Evolutionary conservation across 2,888 invertebrate genomes (phyloP), one percentile per base, ranked within the genome.

Genomic region (Tenthredo livida): DNA sequence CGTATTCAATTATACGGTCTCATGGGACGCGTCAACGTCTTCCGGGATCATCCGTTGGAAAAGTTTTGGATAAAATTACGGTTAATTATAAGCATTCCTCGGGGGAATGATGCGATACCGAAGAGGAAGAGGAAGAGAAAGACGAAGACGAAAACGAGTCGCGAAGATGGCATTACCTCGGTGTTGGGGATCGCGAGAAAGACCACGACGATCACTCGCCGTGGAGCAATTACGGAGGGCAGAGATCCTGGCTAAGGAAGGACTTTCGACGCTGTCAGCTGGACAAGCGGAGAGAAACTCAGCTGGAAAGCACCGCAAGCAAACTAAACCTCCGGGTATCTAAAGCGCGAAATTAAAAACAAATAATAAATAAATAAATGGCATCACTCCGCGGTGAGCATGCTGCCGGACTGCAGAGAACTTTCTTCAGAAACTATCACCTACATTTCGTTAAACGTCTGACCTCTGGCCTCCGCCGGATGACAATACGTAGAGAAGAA

Each of bases 281-380:
- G 37, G 58, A 58, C 61, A 80, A 58, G 40, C 37, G 40, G 58
- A 77, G 77, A 58, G 80, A 80, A 80, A 80, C 80, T 80, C 58
- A 7, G 80, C 61, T 61, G 61, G 50, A 61, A 80, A 80, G 17
- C 15, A 61, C 78, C 37, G 37, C 21, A n/a, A 37, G 37, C 21
- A n/a, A 37, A 78, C 78, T 54, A 17, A 78, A 78, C 40, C 78
- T 78, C 78, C 54, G 61, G 21, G 37, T 40, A 80, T 54, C 17
- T 40, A 37, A 21, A 61, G 61, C 80, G 58, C 58, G 80, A 40
- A 33, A 61, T 33, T 80, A 61, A 58, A 61, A 61, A 80, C 80
- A 61, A 80, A 80, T 61, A 40, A 40, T 25, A 29, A 58, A 58
- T 25, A n/a, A 40, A 25, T 25, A 21, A n/a, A 9, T 40, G 61